phyloP scores from a whole-genome alignment of 2,888 invertebrate species.

The Flexamia atlantica region DNA sequence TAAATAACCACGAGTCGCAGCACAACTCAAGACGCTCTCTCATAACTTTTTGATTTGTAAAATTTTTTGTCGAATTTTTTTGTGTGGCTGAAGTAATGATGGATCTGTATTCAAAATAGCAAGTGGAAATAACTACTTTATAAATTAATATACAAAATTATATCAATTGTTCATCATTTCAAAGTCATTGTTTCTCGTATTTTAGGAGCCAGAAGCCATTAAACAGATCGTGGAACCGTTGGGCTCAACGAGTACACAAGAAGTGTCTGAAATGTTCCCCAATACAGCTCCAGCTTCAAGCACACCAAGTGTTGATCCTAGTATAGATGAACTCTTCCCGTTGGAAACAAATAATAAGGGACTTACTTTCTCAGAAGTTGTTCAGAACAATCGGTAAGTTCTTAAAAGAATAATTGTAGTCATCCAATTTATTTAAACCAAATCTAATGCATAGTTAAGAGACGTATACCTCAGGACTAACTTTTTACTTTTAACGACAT shows the following conservation, averaged over 20 bases:
- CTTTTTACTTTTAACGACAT: background rate
- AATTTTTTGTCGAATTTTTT: background rate
- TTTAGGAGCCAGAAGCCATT: slow-evolving; percentile 48
- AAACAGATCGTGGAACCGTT: slow-evolving; percentile 19
- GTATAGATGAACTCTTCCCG: slow-evolving; percentile 55
- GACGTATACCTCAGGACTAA: too few relatives aligned
- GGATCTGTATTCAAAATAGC: too few relatives aligned
- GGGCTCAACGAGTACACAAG: slow-evolving; percentile 10
- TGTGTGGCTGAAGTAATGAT: background rate
- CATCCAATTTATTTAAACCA: too few relatives aligned
- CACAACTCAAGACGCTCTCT: background rate
- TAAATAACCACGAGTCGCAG: slow-evolving; percentile 17
- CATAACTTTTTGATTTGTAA: background rate
- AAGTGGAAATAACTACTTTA: background rate
- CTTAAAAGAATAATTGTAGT: too few relatives aligned
- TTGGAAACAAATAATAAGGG: slow-evolving; percentile 16
- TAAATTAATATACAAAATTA: background rate
- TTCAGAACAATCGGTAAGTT: slow-evolving; percentile 18
- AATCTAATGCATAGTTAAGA: too few relatives aligned
- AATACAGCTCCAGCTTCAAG: background rate
- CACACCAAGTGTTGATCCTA: slow-evolving; percentile 38
- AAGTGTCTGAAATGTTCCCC: slow-evolving; percentile 46
- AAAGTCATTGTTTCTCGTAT: background rate
- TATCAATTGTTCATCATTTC: background rate
- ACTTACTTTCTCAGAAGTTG: background rate